Base-by-base conservation (phyloP, 2,113 vertebrate genomes). In the Sceloporus tristichus region DNA sequence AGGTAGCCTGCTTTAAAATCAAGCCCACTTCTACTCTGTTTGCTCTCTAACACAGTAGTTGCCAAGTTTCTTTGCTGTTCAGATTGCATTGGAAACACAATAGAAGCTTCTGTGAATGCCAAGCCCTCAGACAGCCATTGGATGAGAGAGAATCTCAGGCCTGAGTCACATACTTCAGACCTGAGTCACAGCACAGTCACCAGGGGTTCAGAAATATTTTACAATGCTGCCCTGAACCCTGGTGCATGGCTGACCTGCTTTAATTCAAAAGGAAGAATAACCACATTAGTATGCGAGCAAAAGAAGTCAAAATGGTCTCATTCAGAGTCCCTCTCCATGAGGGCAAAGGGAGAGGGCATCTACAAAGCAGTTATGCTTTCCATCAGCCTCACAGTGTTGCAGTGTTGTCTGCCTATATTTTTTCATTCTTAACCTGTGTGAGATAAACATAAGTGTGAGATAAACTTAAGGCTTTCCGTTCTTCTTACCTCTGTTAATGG, bases 261-360 rank as follows among this genome's bases (percentile, higher is more conserved):
- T 77, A 48, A 71, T 48, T 0, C 59, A 71, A 94, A 95, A 91
- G 93, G 82, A 91, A 93, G 91, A 94, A 92, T 91, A 91, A 82
- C 7, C 5, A 1, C 54, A 77, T 94, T 92, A 92, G 91, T 90
- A 73, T 91, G 91, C 82, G 84, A 95, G 94, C 88, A 91, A 94
- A 94, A 95, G 93, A 95, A 97, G 94, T 88, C 90, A 94, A 94
- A 94, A 93, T 93, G 92, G 91, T 96, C 95, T 95, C 95, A 95
- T 95, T 96, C 94, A 88, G 86, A 85, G 86, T 91, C 95, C 92
- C 96, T 92, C 94, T 91, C 84, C 74, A 19, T 92, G 91, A 68
- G 40, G 91, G 89, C 91, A 85, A 38, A 59, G 82, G 85, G 86
- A 92, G 85, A 25, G 82, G 13, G 66, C 75, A 89, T 84, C 89